A percentile compares a stretch with the other conserved stretches of the same genome.
Evolutionary conservation across 2,797 vertebrate genomes (phyloP).

Genomic region (Otolemur crassicaudatus): DNA sequence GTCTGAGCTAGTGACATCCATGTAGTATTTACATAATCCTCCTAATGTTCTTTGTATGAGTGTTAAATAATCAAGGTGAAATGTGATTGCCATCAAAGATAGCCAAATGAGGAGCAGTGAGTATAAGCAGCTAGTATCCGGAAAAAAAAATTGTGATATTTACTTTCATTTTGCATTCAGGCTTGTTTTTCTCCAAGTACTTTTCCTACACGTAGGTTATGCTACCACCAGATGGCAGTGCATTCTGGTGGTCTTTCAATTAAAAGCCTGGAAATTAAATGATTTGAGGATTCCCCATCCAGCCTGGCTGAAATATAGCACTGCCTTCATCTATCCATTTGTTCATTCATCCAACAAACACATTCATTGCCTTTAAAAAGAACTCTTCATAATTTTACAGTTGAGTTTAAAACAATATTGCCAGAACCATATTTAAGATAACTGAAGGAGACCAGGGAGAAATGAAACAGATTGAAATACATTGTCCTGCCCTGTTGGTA

Average conservation of each 20-base stretch:
- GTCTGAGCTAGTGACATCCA: not conserved
- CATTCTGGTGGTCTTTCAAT: not conserved
- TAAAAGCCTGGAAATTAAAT: not conserved
- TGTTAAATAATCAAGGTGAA: conserved; percentile 54
- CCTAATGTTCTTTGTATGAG: not conserved
- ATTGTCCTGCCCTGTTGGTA: not conserved
- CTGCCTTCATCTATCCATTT: not conserved
- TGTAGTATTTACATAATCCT: conserved; percentile 23
- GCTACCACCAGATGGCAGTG: conserved; percentile 69
- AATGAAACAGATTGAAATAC: conserved; percentile 22
- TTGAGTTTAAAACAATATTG: conserved; percentile 49
- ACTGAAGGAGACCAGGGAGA: not conserved
- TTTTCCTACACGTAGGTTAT: not conserved
- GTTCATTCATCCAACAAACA: not conserved
- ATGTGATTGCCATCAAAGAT: not conserved
- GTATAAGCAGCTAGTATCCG: not conserved
- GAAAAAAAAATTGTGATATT: not conserved
- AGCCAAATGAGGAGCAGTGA: not conserved
- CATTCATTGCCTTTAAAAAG: conserved; percentile 1
- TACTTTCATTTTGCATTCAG: conserved; percentile 40
- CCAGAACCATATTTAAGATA: conserved; percentile 15
- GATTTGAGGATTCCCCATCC: not conserved
- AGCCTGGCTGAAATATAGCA: not conserved
- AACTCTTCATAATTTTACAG: not conserved
- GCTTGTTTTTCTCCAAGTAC: not conserved